Evolutionary conservation across 2,113 vertebrate species (phyloP).

Genomic region (Collichthys lucidus): DNA sequence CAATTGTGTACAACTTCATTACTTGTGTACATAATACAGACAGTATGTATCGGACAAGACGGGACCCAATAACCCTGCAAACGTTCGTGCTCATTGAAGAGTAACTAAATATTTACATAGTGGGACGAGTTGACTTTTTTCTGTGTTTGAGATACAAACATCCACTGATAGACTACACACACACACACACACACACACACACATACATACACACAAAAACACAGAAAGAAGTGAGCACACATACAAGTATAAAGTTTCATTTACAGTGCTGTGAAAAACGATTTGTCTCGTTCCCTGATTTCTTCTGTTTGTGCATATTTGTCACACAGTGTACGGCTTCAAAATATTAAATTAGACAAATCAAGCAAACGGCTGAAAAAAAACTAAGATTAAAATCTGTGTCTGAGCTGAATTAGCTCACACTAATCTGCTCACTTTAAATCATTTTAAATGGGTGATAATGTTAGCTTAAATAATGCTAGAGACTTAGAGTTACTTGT

Average conservation of each 20-base stretch:
- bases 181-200: background rate
- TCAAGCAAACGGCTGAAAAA: background rate
- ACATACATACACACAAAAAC: background rate
- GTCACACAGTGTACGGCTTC: slow-evolving; percentile 14
- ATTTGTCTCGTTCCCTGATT: slow-evolving; percentile 16
- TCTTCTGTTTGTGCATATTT: slow-evolving; percentile 42
- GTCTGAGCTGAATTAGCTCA: background rate
- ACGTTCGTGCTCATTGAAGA: background rate
- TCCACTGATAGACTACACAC: slow-evolving; percentile 17
- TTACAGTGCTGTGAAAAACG: slow-evolving; percentile 64
- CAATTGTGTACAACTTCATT: background rate
- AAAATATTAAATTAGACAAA: background rate
- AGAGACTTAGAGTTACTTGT: background rate
- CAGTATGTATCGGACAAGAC: background rate
- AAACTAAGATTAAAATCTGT: background rate
- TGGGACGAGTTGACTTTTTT: background rate
- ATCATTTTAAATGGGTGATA: background rate
- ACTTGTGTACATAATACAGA: background rate
- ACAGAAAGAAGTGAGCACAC: background rate
- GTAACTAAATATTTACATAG: background rate
- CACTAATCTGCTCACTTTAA: background rate
- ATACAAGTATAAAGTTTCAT: slow-evolving; percentile 2
- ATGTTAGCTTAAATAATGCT: background rate
- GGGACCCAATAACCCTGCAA: slow-evolving; percentile 3
- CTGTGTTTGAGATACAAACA: background rate